These are phyloP conservation scores for Ceratina australensis DNA, from an alignment of 1,140 invertebrate genomes.

Conservation along the genomic window DNA sequence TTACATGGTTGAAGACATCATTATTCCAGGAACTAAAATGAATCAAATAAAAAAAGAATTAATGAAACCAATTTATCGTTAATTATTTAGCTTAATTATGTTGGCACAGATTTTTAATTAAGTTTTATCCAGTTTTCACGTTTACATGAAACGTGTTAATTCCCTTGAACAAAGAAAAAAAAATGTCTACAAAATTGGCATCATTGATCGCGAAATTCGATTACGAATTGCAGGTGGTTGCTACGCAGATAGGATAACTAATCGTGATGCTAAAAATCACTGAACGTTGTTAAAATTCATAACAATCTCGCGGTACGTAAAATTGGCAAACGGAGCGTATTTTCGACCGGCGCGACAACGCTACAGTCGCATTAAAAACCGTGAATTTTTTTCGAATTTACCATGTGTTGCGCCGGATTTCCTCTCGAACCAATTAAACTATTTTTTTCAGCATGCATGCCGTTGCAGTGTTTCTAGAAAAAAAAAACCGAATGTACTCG, in stretches of 20 bases:
- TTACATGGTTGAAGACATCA: too few species aligned
- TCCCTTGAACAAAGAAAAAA: neutral
- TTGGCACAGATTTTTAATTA: too few species aligned
- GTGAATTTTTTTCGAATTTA: neutral
- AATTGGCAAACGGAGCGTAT: neutral
- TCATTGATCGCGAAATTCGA: neutral
- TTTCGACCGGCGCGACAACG: neutral
- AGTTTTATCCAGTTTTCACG: too few species aligned
- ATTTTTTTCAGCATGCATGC: neutral
- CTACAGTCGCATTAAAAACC: neutral
- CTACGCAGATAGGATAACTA: neutral
- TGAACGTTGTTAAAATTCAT: constrained; percentile 7
- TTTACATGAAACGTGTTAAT: neutral
- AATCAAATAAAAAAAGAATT: neutral
- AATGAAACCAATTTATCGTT: too few species aligned
- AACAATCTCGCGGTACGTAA: neutral
- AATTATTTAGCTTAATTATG: too few species aligned
- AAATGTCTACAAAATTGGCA: neutral
- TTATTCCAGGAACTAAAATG: neutral
- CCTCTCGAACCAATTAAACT: neutral
- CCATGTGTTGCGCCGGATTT: neutral
- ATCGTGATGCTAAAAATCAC: neutral
- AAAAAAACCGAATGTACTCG: too few species aligned
- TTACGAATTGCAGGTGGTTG: neutral
- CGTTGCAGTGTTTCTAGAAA: too few species aligned